Evolutionary conservation across 92 coral and sea anemone species (phyloP), one percentile per base, ranked within the genome.

Genomic region (Paragorgia papillata): DNA sequence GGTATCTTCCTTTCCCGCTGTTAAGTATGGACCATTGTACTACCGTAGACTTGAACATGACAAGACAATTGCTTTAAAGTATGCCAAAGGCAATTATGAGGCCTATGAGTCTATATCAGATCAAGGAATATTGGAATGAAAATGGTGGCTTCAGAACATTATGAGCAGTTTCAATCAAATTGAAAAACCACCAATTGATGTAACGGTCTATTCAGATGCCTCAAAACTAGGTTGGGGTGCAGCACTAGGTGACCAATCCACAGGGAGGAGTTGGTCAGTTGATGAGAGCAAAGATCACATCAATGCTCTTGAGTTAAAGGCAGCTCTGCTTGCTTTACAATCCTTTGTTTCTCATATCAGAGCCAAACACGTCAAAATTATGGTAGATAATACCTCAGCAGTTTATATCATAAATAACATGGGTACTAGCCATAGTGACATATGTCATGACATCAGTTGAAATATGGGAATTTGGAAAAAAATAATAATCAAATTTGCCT

Each of bases 381-480:
- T 84, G 88, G 70, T 76, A 60, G 87, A 88, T 58, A 86, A 86
- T 49, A 86, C 68, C 21, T 57, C 83, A 6, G 83, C 89, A 0
- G 86, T 81, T 17, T 75, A 43, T 66, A 57, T 74, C 4, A 81
- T 85, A 9, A 85, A 74, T 21, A 85, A 85, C 37, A 85, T 74
- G 85, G 89, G 86, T 19, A 85, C 86, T 12, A 80, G 89, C 69
- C 86, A 85, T 61, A 85, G 69, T 75, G 56, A 28, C 25, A 34
- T 32, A 2, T 69, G 67, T 40, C 17, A 85, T 57, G 32, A 55
- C 27, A 48, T 80, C 59, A 0, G 50, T 57, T 25, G 19, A 80
- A 59, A 80, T 85, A 24, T 85, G 73, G 85, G 86, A 80, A 75
- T n/a, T n/a, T n/a, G n/a, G n/a, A n/a, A n/a, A n/a, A n/a, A n/a